phyloP scores from a whole-genome alignment of 2,113 vertebrate species.

The Polyodon spathula region DNA sequence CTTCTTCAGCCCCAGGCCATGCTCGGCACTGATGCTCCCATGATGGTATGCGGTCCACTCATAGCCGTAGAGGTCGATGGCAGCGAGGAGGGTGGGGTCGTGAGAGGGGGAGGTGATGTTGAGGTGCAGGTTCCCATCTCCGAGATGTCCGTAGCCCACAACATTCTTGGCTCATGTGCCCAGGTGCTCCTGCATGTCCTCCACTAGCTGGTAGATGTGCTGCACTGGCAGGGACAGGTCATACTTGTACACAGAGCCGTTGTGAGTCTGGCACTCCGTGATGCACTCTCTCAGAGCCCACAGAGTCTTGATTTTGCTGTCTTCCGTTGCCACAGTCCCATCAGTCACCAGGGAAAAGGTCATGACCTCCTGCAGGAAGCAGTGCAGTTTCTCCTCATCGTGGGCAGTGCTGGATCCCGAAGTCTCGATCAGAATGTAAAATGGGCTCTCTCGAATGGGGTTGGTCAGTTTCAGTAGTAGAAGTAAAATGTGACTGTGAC shows the following conservation, averaged over 20 bases:
- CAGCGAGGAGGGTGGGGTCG: conserved; percentile 51
- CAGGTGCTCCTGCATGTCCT: conserved; percentile 59
- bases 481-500: no score
- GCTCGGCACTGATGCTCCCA: conserved; percentile 88
- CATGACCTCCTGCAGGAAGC: conserved; percentile 69
- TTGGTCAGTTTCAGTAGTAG: conserved; percentile 69
- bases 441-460: conserved; percentile 73
- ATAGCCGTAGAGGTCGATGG: conserved; percentile 82
- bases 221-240: conserved; percentile 82
- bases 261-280: conserved; percentile 73
- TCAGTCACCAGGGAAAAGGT: conserved; percentile 60
- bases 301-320: conserved; percentile 71
- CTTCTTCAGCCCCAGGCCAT: conserved; percentile 88
- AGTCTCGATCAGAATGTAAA: conserved; percentile 89
- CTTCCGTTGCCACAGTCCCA: conserved; percentile 76
- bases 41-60: conserved; percentile 64
- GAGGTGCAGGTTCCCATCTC: conserved; percentile 90
- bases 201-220: conserved; percentile 77
- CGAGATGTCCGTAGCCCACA: conserved; percentile 88
- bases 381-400: conserved; percentile 75
- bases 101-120: conserved; percentile 73
- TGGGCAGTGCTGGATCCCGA: conserved; percentile 69
- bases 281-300: conserved; percentile 89
- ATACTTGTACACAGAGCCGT: conserved; percentile 82
- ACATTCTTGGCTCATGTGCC: conserved; percentile 64